These are phyloP conservation scores for Musca vetustissima DNA, from an alignment of 1,140 invertebrate genomes.

Conservation along the genomic window DNA sequence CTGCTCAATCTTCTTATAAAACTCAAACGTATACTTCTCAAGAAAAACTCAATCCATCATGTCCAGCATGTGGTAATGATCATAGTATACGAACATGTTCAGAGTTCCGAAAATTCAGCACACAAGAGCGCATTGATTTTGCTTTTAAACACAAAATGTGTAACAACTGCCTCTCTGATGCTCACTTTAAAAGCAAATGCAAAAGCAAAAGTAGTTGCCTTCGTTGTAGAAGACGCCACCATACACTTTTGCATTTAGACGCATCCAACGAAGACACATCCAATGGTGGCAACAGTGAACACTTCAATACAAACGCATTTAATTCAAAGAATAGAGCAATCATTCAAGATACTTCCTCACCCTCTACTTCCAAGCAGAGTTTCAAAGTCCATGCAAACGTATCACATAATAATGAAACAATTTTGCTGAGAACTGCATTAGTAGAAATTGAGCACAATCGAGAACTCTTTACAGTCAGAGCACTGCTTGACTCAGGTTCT, in stretches of 20 bases:
- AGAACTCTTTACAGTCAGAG: constrained; percentile 1
- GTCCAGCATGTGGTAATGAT: not conserved
- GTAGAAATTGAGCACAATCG: not conserved
- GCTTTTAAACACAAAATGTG: constrained; percentile 1
- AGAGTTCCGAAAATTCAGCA: not conserved
- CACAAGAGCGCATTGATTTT: not conserved
- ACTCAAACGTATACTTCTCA: no score
- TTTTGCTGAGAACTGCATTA: not conserved
- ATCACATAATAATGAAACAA: not conserved
- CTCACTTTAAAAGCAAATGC: no score
- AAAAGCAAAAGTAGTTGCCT: not conserved
- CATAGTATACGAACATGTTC: not conserved
- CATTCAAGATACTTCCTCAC: not conserved
- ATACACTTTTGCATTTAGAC: not conserved
- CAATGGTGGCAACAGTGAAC: not conserved
- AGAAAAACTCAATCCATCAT: not conserved
- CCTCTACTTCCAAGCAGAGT: no score
- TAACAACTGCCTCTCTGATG: no score
- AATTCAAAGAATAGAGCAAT: not conserved
- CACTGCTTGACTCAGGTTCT: constrained; percentile 5
- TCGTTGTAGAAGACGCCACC: not conserved
- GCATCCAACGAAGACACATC: not conserved
- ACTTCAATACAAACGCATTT: not conserved
- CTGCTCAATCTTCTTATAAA: no score
- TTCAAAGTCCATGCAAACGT: not conserved